Conservation (phyloP, 2,113 vertebrate species). For the Rhipidura dahli region DNA sequence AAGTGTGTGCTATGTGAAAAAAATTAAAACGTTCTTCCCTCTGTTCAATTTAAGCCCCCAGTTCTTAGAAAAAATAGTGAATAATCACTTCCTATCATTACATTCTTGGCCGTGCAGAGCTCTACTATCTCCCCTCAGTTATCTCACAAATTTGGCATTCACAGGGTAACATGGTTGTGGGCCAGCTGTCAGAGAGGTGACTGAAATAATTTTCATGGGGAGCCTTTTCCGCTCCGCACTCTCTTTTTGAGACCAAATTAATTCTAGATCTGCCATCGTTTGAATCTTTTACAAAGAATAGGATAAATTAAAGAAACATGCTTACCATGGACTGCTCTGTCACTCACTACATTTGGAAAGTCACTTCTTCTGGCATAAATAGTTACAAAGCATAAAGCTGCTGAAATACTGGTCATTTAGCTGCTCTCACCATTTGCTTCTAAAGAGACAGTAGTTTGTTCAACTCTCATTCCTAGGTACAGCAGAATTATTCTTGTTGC, state of each 20-base stretch:
- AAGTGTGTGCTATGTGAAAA: neutral
- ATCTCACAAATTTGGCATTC: slow-evolving; percentile 18
- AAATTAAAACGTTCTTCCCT: neutral
- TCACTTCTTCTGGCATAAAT: neutral
- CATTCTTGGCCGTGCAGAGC: neutral
- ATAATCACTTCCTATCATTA: neutral
- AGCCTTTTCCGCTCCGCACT: neutral
- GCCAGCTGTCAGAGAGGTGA: slow-evolving; percentile 10
- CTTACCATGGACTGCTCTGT: neutral
- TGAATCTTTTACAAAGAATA: neutral
- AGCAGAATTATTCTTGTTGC: neutral
- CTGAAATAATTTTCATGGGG: neutral
- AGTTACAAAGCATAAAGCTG: neutral
- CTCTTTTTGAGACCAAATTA: neutral
- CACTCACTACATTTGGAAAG: neutral
- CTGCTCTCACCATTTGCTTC: neutral
- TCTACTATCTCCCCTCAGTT: neutral
- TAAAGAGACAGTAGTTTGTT: neutral
- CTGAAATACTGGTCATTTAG: neutral
- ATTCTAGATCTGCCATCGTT: neutral
- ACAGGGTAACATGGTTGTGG: neutral
- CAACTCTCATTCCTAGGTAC: neutral
- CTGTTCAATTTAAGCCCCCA: neutral
- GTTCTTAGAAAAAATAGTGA: neutral
- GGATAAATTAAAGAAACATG: neutral